Base-by-base conservation (phyloP, 2,113 vertebrate species). In the Myrmecophaga tridactyla region DNA sequence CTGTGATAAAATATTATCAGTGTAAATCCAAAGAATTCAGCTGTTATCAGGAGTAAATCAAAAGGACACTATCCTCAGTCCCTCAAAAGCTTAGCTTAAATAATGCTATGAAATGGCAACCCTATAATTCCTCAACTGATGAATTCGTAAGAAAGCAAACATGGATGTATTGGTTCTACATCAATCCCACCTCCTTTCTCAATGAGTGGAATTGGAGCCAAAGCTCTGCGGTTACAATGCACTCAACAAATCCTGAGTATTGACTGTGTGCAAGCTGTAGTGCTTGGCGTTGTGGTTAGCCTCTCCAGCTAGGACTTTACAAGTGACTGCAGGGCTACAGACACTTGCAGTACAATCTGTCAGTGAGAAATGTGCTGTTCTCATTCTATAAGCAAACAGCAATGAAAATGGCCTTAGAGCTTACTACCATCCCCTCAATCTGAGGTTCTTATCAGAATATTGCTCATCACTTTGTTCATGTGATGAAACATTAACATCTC, bases 1-100 rank as follows among this genome's bases (percentile, higher is more conserved):
- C 56, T 72, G 48, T 91, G 48, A 70, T 73, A 86, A 91, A 93
- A 84, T 89, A 73, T 88, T 95, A 82, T 78, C 77, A 81, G 73
- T 81, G 34, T 39, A 84, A 72, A 85, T 63, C 60, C 20, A 60
- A 94, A 95, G 75, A 93, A 94, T 80, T 27, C 17, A 72, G 7
- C 56, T 58, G 46, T 87, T 67, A 78, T 81, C 70, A 88, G 82
- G 53, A 93, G 31, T 77, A 87, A 70, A 58, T 90, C 13, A 80
- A 92, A 87, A 93, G 73, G 85, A 91, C 27, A 43, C 11, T 60
- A 21, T 48, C 75, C 72, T 90, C 70, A 21, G 18, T 77, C 62
- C 85, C 69, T 23, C 8, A 25, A 95, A 96, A 84, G 36, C 34
- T 95, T 76, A 85, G 27, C 76, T 78, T 36, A 92, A 93, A 85